Base-by-base conservation (phyloP, 1,140 invertebrate species). In the Helicorthomorpha holstii region DNA sequence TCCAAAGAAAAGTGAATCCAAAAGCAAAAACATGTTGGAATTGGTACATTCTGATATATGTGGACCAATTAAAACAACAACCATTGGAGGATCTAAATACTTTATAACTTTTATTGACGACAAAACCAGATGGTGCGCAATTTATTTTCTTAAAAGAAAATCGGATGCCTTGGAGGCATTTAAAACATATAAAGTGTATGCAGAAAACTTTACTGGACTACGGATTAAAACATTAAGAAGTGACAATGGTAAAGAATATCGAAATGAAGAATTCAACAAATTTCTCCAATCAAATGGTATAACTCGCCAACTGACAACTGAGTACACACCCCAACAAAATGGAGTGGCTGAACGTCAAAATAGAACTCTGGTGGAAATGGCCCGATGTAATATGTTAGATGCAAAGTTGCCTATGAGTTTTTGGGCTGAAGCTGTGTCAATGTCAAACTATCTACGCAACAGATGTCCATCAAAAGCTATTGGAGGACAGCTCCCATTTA, bases 271-370 rank as follows among this genome's bases (percentile, higher is more conserved):
- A 41, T 41, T 41, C 19, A 19, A 41, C 19, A 41, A 12, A 7
- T 46, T 46, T 46, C 44, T 46, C 4, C 4, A 10, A 4, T 7
- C 7, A 14, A 43, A 57, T 41, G 60, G 59, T 16, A 61, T 63
- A n/a, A 21, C 53, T 3, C 57, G 61, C 52, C 56, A 59, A 46
- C 54, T 41, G 38, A 66, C 64, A 2, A 58, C 63, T 48, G 59
- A 34, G 34, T 61, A 68, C 49, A 65, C 60, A n/a, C 65, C 69
- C 19, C 59, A 69, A 53, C 65, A 70, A 57, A 71, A 73, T 58
- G 67, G 69, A 3, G 55, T 68, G 10, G 62, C 65, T 4, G 68
- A 71, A 50, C 42, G 63, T 29, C 57, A 57, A 27, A 72, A 71
- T 57, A 55, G 66, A 23, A 65, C 62, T 2, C 49, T 69, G 57